A percentile compares a stretch with the other conserved stretches of the same genome.
Conservation (phyloP, 2,888 invertebrate genomes). For the Drosophila sordidula region DNA sequence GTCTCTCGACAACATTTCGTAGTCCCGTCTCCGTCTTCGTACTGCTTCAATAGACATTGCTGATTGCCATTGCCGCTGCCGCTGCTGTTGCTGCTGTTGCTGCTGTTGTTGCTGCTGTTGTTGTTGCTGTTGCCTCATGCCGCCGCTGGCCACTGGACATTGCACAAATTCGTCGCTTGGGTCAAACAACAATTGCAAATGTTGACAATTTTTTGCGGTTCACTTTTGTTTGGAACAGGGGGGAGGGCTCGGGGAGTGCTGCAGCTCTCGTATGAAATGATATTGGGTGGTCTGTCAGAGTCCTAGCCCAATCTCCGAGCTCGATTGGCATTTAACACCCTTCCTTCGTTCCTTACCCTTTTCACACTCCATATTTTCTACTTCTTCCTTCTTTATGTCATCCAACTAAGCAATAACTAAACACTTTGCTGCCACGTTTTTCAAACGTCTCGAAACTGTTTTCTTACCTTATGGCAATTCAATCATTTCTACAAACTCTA, state of each 20-base stretch:
- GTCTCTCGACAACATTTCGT: conserved; percentile 3
- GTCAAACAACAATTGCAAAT: conserved; percentile 53
- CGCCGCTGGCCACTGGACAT: conserved; percentile 70
- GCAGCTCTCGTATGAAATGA: background rate
- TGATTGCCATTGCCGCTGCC: conserved; percentile 2
- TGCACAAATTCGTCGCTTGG: conserved; percentile 63
- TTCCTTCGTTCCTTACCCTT: too few relatives aligned
- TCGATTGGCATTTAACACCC: too few relatives aligned
- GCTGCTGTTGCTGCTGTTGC: background rate
- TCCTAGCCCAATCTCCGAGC: background rate
- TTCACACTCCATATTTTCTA: background rate
- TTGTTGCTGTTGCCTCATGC: conserved; percentile 49
- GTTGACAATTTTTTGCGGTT: conserved; percentile 61
- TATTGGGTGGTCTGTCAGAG: conserved; percentile 36
- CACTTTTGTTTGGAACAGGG: conserved; percentile 9
- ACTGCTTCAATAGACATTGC: conserved; percentile 36
- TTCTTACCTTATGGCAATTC: too few relatives aligned
- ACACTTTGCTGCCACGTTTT: too few relatives aligned
- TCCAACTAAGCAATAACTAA: too few relatives aligned
- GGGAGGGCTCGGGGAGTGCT: too few relatives aligned
- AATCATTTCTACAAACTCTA: too few relatives aligned
- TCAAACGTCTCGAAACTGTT: too few relatives aligned
- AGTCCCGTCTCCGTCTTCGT: conserved; percentile 16
- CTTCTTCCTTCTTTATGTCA: background rate
- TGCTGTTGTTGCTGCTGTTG: conserved; percentile 6